phyloP scores from a whole-genome alignment of 2,888 invertebrate genomes.

The Carterocephalus palaemon region DNA sequence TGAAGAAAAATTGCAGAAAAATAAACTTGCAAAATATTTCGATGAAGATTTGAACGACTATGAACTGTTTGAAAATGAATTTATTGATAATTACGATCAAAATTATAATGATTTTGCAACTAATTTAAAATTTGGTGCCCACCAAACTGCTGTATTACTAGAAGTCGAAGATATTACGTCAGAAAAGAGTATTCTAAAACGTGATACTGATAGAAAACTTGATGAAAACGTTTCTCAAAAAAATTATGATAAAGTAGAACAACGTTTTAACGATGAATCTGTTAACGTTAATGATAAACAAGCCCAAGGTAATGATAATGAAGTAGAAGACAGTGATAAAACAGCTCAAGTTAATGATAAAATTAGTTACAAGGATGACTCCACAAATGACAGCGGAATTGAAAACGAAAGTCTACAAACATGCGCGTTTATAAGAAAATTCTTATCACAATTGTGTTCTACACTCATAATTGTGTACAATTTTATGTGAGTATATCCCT shows the following conservation, averaged over 20 bases:
- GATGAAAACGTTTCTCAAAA: background rate
- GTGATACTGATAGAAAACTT: too few species aligned
- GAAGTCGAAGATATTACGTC: too few species aligned
- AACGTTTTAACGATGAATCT: background rate
- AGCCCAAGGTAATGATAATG: conserved; percentile 4
- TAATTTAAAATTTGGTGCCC: too few species aligned
- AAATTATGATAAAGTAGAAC: background rate
- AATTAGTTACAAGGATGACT: conserved; percentile 19
- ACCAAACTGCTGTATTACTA: too few species aligned
- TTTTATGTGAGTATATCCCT: conserved; percentile 61
- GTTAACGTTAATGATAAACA: conserved; percentile 2
- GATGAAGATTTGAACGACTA: too few species aligned
- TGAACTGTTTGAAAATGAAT: too few species aligned
- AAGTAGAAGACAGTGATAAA: conserved; percentile 14
- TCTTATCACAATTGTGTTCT: conserved; percentile 40
- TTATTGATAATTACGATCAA: background rate
- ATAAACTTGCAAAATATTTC: too few species aligned
- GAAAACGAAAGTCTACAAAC: conserved; percentile 35
- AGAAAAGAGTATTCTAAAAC: too few species aligned
- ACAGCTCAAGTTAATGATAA: background rate
- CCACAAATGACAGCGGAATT: conserved; percentile 40
- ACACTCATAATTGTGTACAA: conserved; percentile 39
- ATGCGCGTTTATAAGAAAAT: conserved; percentile 37
- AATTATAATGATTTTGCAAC: background rate
- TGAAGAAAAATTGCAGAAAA: too few species aligned